These are phyloP conservation scores for Anthoscopus minutus DNA, from an alignment of 2,113 vertebrate genomes.

Conservation along the genomic window DNA sequence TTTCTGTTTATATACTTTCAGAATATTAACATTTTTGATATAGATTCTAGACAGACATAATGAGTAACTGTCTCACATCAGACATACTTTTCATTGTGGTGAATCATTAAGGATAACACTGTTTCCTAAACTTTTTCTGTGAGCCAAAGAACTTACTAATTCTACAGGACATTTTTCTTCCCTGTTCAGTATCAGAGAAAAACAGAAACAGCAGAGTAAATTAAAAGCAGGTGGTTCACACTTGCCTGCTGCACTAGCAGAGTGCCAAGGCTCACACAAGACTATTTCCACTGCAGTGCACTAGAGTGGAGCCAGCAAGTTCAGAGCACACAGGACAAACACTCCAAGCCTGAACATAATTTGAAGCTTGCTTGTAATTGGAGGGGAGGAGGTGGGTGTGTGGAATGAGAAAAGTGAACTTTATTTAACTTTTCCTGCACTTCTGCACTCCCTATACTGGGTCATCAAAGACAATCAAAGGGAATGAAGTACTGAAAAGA, in stretches of 20 bases:
- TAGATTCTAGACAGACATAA: not conserved
- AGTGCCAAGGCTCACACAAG: not conserved
- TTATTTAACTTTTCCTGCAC: not conserved
- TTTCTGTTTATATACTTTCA: not conserved
- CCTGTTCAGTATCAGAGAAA: not conserved
- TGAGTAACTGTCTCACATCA: not conserved
- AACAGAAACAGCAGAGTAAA: not conserved
- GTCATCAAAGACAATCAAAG: not conserved
- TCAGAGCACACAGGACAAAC: not conserved
- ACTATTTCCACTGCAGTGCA: not conserved
- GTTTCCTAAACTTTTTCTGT: not conserved
- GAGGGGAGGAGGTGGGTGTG: fast-evolving
- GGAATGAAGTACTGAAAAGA: not conserved
- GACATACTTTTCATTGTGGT: not conserved
- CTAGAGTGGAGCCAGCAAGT: not conserved
- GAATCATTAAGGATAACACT: not conserved
- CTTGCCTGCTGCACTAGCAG: not conserved
- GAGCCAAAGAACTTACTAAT: not conserved
- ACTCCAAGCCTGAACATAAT: not conserved
- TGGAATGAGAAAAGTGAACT: not conserved
- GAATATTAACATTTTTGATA: not conserved
- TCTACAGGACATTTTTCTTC: not conserved
- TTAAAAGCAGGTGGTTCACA: not conserved
- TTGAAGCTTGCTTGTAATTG: not conserved
- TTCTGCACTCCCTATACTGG: not conserved